Base-by-base conservation (phyloP, 92 coral and sea anemone genomes). In the Montipora capitata region DNA sequence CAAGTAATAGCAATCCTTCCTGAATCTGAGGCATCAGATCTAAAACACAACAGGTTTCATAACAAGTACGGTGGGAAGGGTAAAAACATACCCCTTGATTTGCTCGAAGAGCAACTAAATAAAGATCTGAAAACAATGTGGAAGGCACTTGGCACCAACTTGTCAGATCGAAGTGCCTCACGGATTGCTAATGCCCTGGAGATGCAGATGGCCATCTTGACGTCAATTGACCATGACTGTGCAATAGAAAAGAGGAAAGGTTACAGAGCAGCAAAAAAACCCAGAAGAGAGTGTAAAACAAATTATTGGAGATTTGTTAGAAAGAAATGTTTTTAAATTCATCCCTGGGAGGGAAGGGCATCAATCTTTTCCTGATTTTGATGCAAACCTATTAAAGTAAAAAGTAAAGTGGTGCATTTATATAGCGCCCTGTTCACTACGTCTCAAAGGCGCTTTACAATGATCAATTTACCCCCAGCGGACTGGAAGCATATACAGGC, bases 61-160 rank as follows among this genome's bases (percentile, higher is more conserved):
- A 86, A 91, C 70, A 80, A 80, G 49, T 75, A 73, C 73, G 91
- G 94, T 8, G 43, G n/a, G 0, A 72, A 58, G 68, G 94, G 74
- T 0, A 76, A 58, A n/a, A 91, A 91, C 68, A 91, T 91, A n/a
- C 88, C 91, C 4, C 66, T 85, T 2, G 91, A 90, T 48, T 45
- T 85, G 0, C 57, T 73, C 18, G 86, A 68, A 90, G 91, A 91
- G 41, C 94, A 85, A 13, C 63, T 72, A 9, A 82, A 89, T 72
- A 82, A 82, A 54, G 58, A 65, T 73, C 54, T 89, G 5, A 89
- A 91, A 63, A 78, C 93, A n/a, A 84, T 80, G 82, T 90, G 94
- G 89, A 68, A 16, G 45, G 79, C 61, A 12, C 79, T 87, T 51
- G 91, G 91, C 35, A 59, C 87, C 17, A 87, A 87, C 74, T 39